Conservation (phyloP, 2,113 vertebrate genomes). For the Etia nguti region DNA sequence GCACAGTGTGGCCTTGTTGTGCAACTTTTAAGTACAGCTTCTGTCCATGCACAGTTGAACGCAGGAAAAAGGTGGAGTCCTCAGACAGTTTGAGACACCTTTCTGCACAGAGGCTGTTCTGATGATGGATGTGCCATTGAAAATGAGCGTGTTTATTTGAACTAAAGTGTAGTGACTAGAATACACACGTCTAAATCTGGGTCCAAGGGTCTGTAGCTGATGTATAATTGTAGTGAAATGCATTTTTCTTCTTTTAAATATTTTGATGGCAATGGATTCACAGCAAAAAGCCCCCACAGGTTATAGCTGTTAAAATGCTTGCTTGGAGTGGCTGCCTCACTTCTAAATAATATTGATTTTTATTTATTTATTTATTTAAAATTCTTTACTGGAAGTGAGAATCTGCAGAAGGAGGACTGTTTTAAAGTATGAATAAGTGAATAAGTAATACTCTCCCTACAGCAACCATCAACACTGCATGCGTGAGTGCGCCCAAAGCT, state of each 20-base stretch:
- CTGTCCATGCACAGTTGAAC: neutral
- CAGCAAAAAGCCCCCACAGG: neutral
- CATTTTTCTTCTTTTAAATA: neutral
- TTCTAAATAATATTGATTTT: neutral
- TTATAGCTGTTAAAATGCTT: neutral
- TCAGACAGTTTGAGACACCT: neutral
- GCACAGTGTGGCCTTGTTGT: conserved; percentile 52
- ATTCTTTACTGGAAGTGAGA: neutral
- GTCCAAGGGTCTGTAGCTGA: neutral
- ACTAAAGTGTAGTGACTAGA: neutral
- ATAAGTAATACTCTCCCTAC: conserved; percentile 30
- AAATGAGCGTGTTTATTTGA: neutral
- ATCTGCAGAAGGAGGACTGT: neutral
- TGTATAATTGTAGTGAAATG: neutral
- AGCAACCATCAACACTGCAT: neutral
- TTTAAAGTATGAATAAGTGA: conserved; percentile 38
- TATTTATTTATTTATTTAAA: neutral
- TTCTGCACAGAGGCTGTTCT: neutral
- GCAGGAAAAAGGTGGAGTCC: conserved; percentile 23
- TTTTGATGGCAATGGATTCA: neutral
- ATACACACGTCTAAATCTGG: neutral
- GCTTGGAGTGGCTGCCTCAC: neutral
- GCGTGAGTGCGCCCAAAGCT: neutral
- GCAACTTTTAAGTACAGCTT: conserved; percentile 58
- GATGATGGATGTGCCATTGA: neutral